Evolutionary conservation across 1,140 invertebrate genomes (phyloP), one percentile per base, ranked within the genome.

Genomic region (Cyclina sinensis): DNA sequence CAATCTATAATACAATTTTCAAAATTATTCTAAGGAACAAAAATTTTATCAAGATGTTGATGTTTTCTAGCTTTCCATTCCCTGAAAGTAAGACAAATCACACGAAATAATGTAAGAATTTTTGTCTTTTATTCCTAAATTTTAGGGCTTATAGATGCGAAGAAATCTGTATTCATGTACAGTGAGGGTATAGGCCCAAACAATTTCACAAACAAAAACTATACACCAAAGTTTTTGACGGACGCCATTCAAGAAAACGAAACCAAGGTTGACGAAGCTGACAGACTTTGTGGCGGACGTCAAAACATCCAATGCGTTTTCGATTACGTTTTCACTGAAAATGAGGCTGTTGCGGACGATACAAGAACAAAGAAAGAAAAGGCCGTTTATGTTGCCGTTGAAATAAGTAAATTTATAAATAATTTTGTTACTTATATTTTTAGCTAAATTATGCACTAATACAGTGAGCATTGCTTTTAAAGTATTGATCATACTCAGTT

Each of bases 321-420:
- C 32, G 80, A 82, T 68, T 46, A 57, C 39, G 54, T 82, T 5
- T 68, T 82, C 24, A 82, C 54, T 5, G 80, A 62, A 30, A 37
- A 68, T 82, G 39, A 35, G n/a, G 24, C n/a, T 7, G 80, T 68
- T 65, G 80, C 80, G 12, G 21, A 39, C 14, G 11, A 80, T 57
- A 80, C 78, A 35, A 27, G 30, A 0, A 27, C 46, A 16, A 80
- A 16, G 18, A 57, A 80, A 16, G 57, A 7, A 16, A 43, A 43
- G 21, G 32, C n/a, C 43, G 32, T 43, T 37, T 32, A 43, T 21
- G 32, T 18, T 43, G 3, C 21, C 35, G 30, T 43, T 21, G 70
- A 74, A 74, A 39, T 43, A 39, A 7, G 70, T 74, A 74, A 74
- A 65, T 30, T n/a, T n/a, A n/a, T n/a, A n/a, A n/a, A n/a, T n/a